Evolutionary conservation across 1,140 invertebrate genomes (phyloP).

Genomic region (Drosophila asahinai): DNA sequence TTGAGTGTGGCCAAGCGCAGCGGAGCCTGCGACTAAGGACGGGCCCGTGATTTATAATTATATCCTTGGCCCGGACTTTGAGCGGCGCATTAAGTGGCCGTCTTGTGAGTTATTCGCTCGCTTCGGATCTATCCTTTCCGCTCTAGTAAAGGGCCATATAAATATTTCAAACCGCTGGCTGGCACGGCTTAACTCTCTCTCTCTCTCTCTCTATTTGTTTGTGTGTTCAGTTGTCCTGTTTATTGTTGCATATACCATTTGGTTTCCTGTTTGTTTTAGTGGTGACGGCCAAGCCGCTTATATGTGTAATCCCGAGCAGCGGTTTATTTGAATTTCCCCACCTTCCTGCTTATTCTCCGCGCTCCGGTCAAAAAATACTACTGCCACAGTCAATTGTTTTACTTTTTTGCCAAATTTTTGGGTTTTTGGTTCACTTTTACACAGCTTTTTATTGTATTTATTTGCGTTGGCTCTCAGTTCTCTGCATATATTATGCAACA

Average conservation of each 20-base stretch:
- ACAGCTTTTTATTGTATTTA: slow-evolving; percentile 7
- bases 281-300: slow-evolving; percentile 66
- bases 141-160: slow-evolving; percentile 54
- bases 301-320: slow-evolving; percentile 60
- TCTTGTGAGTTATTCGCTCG: slow-evolving; percentile 46
- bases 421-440: slow-evolving; percentile 19
- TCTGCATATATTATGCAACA: slow-evolving; percentile 18
- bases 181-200: slow-evolving; percentile 26
- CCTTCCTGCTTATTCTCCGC: slow-evolving; percentile 1
- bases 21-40: slow-evolving; percentile 36
- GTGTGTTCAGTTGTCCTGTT: slow-evolving; percentile 29
- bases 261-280: slow-evolving; percentile 43
- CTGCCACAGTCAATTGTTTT: slow-evolving; percentile 48
- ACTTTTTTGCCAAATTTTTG: slow-evolving; percentile 15
- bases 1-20: slow-evolving; percentile 66
- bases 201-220: slow-evolving; percentile 27
- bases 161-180: slow-evolving; percentile 58
- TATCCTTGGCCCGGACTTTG: slow-evolving; percentile 40
- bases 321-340: slow-evolving; percentile 62
- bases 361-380: slow-evolving; percentile 13
- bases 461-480: background rate
- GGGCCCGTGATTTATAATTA: slow-evolving; percentile 63
- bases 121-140: slow-evolving; percentile 51
- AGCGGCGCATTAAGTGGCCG: slow-evolving; percentile 45
- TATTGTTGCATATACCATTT: slow-evolving; percentile 33